Evolutionary conservation across 2,888 invertebrate genomes (phyloP), one percentile per base, ranked within the genome.

Genomic region (Cheiracanthium punctorium): DNA sequence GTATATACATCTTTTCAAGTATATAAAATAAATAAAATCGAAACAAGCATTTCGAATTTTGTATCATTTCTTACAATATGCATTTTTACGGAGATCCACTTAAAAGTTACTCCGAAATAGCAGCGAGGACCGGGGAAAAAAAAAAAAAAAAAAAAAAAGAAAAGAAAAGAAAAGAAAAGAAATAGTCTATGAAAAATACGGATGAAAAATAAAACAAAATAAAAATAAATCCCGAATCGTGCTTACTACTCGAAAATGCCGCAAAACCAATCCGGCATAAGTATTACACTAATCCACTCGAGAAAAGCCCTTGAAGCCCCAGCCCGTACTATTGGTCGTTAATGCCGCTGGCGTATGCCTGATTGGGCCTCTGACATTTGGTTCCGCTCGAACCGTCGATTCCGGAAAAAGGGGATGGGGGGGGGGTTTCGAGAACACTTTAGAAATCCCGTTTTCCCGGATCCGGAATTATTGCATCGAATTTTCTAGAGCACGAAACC

Each of bases 381-480:
- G 77, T 82, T 82, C 82, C 82, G 82, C 82, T 75, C 70, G 67
- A 84, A 69, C 79, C 79, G 70, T 70, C 84, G 73, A 65, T 79
- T 84, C 73, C 84, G 73, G 70, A 64, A 71, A 72, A 77, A 73
- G 73, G 82, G 77, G 77, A 74, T 64, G 71, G 76, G 77, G 73
- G 82, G 77, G 77, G 73, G 74, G 79, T 85, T 85, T 85, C 84
- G 79, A 85, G 84, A 85, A 85, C 84, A 85, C 84, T 85, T 85
- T 85, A 85, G 79, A 85, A 84, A 67, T 74, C 82, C 69, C 67
- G 58, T 77, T 70, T n/a, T 73, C 77, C 72, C 37, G 76, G 71
- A 84, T 64, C 77, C 82, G 84, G 84, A 85, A 85, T 85, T 79
- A 85, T 85, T 85, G 84, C 84, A 85, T 85, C 84, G 84, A 74